Percentiles rank a stretch among this genome's conserved stretches.
Conservation (phyloP, 1,140 invertebrate species). For the Drosophila setifemur region DNA sequence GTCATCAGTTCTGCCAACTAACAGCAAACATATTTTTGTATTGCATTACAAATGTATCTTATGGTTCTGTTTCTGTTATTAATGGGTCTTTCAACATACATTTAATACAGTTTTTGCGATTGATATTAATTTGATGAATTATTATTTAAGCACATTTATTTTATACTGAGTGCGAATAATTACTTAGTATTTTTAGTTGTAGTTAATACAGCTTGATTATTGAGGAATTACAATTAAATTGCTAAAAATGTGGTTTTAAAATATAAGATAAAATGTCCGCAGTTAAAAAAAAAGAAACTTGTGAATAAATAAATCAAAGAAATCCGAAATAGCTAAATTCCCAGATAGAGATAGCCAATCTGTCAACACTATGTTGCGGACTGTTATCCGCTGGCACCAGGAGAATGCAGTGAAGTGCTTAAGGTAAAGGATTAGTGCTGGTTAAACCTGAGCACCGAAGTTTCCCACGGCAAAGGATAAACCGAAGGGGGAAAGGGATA, state of each 20-base stretch:
- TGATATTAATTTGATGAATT: no score
- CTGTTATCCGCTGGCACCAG: slow-evolving; percentile 1
- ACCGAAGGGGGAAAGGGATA: not conserved
- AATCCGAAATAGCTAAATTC: not conserved
- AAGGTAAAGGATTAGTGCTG: slow-evolving; percentile 61
- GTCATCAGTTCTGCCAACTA: not conserved
- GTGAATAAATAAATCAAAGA: no score
- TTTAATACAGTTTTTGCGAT: no score
- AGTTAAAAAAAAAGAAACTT: no score
- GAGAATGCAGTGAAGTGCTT: slow-evolving; percentile 44
- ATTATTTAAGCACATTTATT: no score
- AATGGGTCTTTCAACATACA: no score
- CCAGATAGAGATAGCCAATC: not conserved
- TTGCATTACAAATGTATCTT: no score
- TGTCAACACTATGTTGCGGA: slow-evolving; percentile 19
- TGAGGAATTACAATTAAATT: no score
- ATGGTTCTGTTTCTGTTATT: no score
- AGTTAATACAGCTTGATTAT: not conserved
- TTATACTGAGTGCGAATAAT: no score
- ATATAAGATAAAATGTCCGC: not conserved
- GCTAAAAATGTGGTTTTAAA: not conserved
- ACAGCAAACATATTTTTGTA: no score
- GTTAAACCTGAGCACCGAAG: slow-evolving; percentile 46
- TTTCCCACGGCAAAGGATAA: slow-evolving; percentile 61
- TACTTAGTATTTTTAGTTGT: no score